phyloP scores from a whole-genome alignment of 2,113 vertebrate genomes.

The Periophthalmodon schlosseri region DNA sequence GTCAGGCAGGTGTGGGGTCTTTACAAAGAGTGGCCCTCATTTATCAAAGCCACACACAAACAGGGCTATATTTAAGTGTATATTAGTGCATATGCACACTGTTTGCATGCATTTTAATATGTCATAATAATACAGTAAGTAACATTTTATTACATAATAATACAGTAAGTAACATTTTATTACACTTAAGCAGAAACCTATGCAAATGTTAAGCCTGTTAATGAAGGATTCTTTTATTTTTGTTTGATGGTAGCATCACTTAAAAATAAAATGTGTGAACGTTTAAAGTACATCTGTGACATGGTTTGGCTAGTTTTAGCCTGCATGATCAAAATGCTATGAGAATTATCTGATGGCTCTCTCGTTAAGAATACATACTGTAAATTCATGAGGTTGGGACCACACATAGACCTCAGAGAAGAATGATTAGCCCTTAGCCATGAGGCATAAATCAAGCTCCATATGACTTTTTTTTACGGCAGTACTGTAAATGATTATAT shows the following conservation, averaged over 20 bases:
- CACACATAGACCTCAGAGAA: conserved; percentile 2
- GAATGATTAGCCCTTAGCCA: conserved; percentile 20
- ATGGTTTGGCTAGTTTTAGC: neutral
- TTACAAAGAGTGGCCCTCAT: neutral
- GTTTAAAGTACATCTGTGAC: neutral
- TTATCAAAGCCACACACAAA: neutral
- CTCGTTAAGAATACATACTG: neutral
- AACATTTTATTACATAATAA: no score
- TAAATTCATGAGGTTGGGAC: neutral
- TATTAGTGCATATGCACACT: neutral
- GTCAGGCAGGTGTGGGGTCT: conserved; percentile 3
- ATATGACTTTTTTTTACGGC: conserved; percentile 18
- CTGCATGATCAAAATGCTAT: neutral
- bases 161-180: no score
- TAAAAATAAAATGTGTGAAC: neutral
- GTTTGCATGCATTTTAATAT: neutral
- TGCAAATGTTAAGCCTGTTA: neutral
- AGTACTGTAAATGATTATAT: conserved; percentile 36
- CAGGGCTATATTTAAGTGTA: neutral
- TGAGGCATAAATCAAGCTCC: conserved; percentile 20
- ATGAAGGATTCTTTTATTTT: no score
- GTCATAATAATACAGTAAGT: no score
- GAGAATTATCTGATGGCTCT: conserved; percentile 6
- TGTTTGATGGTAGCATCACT: neutral
- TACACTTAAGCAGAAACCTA: no score